phyloP scores from a whole-genome alignment of 2,888 invertebrate genomes.

The Leptopilina drosophilae region DNA sequence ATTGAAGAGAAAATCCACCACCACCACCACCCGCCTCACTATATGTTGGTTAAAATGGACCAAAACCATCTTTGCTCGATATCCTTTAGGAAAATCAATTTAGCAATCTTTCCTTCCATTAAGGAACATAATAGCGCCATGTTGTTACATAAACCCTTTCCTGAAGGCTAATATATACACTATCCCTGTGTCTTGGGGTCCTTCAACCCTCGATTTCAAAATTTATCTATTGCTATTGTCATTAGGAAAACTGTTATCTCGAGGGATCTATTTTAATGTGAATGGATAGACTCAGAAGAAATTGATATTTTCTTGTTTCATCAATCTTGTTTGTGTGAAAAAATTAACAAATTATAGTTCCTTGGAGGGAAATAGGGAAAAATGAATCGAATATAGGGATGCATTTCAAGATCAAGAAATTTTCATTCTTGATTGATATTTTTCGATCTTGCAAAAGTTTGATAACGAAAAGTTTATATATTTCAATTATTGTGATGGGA shows the following conservation, averaged over 20 bases:
- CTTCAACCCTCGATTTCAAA: constrained; percentile 16
- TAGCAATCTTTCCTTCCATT: constrained; percentile 37
- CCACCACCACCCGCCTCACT: no score
- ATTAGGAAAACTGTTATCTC: constrained; percentile 26
- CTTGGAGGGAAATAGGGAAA: no score
- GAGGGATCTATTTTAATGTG: constrained; percentile 13
- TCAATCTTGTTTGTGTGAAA: no score
- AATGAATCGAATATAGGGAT: no score
- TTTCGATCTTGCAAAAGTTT: no score
- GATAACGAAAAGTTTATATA: no score
- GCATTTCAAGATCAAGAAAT: no score
- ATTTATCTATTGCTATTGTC: constrained; percentile 14
- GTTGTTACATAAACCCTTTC: constrained; percentile 32
- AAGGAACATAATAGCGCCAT: constrained; percentile 32
- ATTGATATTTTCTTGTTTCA: no score
- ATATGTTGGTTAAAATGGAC: constrained; percentile 19
- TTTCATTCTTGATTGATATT: no score
- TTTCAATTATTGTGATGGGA: no score
- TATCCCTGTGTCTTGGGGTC: constrained; percentile 22
- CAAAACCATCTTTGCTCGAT: constrained; percentile 32
- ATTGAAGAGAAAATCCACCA: constrained; percentile 1
- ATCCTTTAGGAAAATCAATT: constrained; percentile 30
- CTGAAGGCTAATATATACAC: constrained; percentile 16
- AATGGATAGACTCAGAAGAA: no score
- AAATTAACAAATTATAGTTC: no score